phyloP scores from a whole-genome alignment of 1,140 invertebrate genomes.

The Oscheius sp. region DNA sequence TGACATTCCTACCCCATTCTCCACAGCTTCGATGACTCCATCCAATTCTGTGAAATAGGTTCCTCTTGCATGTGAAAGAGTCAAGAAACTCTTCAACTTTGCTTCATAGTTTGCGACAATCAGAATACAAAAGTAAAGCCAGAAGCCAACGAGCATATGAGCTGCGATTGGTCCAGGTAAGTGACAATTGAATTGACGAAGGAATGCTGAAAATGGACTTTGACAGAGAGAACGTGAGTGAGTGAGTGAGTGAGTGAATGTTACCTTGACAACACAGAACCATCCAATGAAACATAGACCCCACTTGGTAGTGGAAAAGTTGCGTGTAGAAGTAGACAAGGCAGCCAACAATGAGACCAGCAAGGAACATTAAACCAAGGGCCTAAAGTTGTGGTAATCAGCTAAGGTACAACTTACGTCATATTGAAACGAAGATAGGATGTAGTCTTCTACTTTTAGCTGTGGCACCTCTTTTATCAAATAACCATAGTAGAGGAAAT shows the following conservation, averaged over 20 bases:
- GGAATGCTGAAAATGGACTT: neutral
- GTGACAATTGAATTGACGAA: slow-evolving; percentile 6
- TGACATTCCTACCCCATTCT: neutral
- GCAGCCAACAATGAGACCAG: slow-evolving; percentile 11
- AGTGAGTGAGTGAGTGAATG: no score
- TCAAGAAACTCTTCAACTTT: slow-evolving; percentile 26
- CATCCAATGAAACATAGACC: slow-evolving; percentile 19
- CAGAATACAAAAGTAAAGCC: slow-evolving; percentile 19
- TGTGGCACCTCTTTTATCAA: slow-evolving; percentile 18
- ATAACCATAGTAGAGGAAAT: slow-evolving; percentile 22
- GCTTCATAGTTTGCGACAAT: slow-evolving; percentile 20
- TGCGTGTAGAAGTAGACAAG: slow-evolving; percentile 8
- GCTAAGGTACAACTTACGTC: neutral
- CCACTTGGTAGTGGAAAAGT: neutral
- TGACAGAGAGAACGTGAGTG: no score
- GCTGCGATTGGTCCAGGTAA: slow-evolving; percentile 9
- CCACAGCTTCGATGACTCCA: slow-evolving; percentile 7
- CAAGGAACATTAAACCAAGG: neutral
- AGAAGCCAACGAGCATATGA: slow-evolving; percentile 14
- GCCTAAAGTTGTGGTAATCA: slow-evolving; percentile 7
- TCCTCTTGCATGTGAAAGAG: slow-evolving; percentile 13
- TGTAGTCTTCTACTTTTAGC: slow-evolving; percentile 20
- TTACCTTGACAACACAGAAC: slow-evolving; percentile 9
- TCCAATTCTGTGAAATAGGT: slow-evolving; percentile 20
- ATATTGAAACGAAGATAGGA: slow-evolving; percentile 5